A percentile compares a stretch with the other conserved stretches of the same genome.
Conservation (phyloP, 1,140 invertebrate species). For the Dryas iulia region DNA sequence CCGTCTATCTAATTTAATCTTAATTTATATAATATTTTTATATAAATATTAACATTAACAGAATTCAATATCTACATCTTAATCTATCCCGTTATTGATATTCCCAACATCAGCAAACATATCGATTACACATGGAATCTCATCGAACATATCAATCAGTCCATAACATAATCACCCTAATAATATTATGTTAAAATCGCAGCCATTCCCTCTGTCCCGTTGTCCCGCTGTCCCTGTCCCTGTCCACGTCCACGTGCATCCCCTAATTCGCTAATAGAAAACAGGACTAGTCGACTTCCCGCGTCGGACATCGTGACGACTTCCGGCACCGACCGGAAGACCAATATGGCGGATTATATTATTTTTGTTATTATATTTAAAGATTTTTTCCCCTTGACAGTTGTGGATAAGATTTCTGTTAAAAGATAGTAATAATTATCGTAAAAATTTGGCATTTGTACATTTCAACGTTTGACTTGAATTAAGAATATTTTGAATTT, state of each 20-base stretch:
- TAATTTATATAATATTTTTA: no score
- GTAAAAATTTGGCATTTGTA: no score
- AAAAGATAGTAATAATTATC: no score
- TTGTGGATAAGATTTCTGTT: neutral
- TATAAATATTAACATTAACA: no score
- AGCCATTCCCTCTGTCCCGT: constrained; percentile 23
- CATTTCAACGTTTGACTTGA: no score
- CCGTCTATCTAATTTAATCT: no score
- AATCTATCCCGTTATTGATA: neutral
- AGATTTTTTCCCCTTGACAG: neutral
- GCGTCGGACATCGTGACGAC: constrained; percentile 56
- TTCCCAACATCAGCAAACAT: neutral
- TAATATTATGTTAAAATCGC: constrained; percentile 51
- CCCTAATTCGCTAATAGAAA: constrained; percentile 74
- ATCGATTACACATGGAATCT: neutral
- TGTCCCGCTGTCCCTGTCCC: constrained; percentile 25
- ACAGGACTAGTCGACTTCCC: constrained; percentile 65
- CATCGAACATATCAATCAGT: neutral
- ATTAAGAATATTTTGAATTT: no score
- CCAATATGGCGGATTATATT: constrained; percentile 40
- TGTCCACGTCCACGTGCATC: constrained; percentile 44
- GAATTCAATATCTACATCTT: no score
- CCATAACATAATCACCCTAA: constrained; percentile 25
- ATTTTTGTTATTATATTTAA: constrained; percentile 12
- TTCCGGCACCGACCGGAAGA: constrained; percentile 55